Evolutionary conservation across 1,140 invertebrate species (phyloP).

Genomic region (Calosoma granatense): DNA sequence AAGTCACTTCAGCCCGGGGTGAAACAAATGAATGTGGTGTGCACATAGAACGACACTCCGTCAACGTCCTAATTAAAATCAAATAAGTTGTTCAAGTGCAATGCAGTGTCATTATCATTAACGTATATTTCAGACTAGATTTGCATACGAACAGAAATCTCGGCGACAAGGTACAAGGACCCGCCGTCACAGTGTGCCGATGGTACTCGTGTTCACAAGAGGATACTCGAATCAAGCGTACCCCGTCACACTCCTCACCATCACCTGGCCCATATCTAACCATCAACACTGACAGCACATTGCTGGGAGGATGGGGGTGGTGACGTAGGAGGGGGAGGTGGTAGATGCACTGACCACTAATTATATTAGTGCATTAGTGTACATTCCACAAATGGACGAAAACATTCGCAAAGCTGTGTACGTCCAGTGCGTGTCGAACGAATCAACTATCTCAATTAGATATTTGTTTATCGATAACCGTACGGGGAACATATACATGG

Average conservation of each 20-base stretch:
- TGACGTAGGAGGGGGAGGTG: too few species aligned
- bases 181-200: background rate
- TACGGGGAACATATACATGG: too few species aligned
- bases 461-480: too few species aligned
- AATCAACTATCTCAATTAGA: too few species aligned
- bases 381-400: background rate
- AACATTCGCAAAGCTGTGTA: too few species aligned
- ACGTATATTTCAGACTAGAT: background rate
- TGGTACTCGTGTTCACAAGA: slow-evolving; percentile 3
- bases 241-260: background rate
- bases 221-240: slow-evolving; percentile 5
- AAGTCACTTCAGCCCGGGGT: too few species aligned
- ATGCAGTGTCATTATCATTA: slow-evolving; percentile 7
- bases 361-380: slow-evolving; percentile 2
- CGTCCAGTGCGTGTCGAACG: too few species aligned
- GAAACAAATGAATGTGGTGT: too few species aligned
- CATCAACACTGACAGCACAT: background rate
- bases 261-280: background rate
- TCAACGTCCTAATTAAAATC: slow-evolving; percentile 2
- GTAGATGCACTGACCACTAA: slow-evolving; percentile 6
- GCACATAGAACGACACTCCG: too few species aligned
- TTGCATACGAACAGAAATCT: slow-evolving; percentile 3
- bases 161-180: background rate
- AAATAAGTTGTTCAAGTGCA: slow-evolving; percentile 2
- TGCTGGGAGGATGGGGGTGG: background rate